Evolutionary conservation across 2,797 vertebrate genomes (phyloP), one percentile per base, ranked within the genome.

Genomic region (Netta rufina): DNA sequence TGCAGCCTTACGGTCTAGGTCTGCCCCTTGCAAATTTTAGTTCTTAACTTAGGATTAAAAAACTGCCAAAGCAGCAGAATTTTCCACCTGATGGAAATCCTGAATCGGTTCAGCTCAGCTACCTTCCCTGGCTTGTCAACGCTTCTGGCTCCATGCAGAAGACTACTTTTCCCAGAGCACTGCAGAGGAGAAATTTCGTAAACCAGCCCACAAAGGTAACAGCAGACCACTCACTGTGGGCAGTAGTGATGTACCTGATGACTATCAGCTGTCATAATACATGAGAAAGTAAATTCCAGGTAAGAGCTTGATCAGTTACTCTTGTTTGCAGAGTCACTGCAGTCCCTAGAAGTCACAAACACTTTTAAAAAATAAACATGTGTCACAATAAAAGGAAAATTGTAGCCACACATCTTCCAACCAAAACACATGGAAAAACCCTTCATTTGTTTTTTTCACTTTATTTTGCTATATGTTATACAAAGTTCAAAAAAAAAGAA

Each of bases 401-500:
- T 80, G 39, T 41, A 19, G 39, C 28, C n/a, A 38, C 4, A 13
- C 11, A 30, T 20, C 43, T 76, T 84, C 32, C 57, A 87, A 13
- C 2, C 27, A 70, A 38, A 41, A 45, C 7, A 66, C 9, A 17
- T 21, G 8, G 24, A 7, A 39, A 57, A 65, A 2, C 6, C 9
- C 32, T 36, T 19, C 21, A 18, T 80, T 58, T 38, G 19, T 45
- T 91, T 78, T 32, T 43, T 65, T 13, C 8, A 28, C 18, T 82
- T 53, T 49, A n/a, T 82, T 82, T 65, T 82, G 15, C 1, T 4
- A 28, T 30, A 58, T 89, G 72, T 81, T 79, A 67, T 3, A 17
- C 49, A 56, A 72, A 89, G 79, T 72, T 95, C 77, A 93, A 77
- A 96, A 53, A 43, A 45, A 95, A 73, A 49, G 49, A 27, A 15